These are phyloP conservation scores for Meganola albula DNA, from an alignment of 2,888 invertebrate genomes.

Conservation along the genomic window DNA sequence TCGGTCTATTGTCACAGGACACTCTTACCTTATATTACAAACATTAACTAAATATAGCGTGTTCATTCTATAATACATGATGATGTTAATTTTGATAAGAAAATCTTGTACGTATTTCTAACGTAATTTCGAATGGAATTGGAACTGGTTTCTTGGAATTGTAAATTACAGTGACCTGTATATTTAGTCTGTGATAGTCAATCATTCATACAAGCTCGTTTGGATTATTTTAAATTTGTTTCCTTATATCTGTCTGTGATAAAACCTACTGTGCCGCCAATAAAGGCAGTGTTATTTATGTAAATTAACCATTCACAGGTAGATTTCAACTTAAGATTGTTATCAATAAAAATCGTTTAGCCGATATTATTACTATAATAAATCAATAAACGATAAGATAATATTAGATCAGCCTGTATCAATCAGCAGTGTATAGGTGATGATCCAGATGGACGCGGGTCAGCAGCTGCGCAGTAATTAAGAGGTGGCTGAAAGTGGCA, in stretches of 20 bases:
- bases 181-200: not conserved
- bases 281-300: too few relatives aligned
- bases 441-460: constrained; percentile 72
- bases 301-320: too few relatives aligned
- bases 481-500: constrained; percentile 75
- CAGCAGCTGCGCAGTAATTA: constrained; percentile 76
- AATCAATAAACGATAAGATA: not conserved
- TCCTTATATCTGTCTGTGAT: too few relatives aligned
- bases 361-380: too few relatives aligned
- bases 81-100: constrained; percentile 33
- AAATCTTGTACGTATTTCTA: too few relatives aligned
- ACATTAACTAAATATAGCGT: constrained; percentile 53
- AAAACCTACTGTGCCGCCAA: too few relatives aligned
- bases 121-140: too few relatives aligned
- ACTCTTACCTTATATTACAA: constrained; percentile 71
- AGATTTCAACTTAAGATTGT: too few relatives aligned
- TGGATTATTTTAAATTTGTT: too few relatives aligned
- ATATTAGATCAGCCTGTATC: constrained; percentile 52
- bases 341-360: too few relatives aligned
- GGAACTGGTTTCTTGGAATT: not conserved
- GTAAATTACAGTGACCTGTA: not conserved
- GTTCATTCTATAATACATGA: constrained; percentile 45
- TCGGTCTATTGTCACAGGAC: constrained; percentile 67
- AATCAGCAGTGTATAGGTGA: constrained; percentile 62
- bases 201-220: too few relatives aligned